These are phyloP conservation scores for Colaptes auratus DNA, from an alignment of 2,113 vertebrate genomes.

Conservation along the genomic window DNA sequence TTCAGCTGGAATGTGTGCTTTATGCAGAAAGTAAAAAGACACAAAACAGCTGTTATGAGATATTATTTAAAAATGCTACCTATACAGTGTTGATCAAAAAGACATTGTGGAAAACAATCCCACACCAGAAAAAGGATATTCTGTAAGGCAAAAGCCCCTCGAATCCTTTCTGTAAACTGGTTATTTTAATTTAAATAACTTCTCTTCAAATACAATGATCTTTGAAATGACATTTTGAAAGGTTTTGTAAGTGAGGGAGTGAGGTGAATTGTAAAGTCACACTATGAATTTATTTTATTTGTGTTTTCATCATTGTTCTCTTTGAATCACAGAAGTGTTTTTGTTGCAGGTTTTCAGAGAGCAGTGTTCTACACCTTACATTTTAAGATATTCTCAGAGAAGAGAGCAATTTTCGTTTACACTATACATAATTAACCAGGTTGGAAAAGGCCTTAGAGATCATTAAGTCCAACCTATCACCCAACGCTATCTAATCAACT, in stretches of 20 bases:
- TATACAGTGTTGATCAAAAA: background rate
- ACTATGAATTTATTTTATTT: background rate
- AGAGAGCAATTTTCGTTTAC: background rate
- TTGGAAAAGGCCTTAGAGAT: too few relatives aligned
- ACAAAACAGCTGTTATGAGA: background rate
- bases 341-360: background rate
- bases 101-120: background rate
- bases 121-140: background rate
- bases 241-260: background rate
- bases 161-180: background rate
- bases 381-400: background rate
- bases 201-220: background rate
- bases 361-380: background rate
- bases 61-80: background rate
- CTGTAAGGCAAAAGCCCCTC: background rate
- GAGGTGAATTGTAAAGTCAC: background rate
- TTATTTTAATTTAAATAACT: slow-evolving; percentile 9
- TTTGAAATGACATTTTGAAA: slow-evolving; percentile 23
- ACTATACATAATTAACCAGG: too few relatives aligned
- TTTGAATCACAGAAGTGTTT: background rate
- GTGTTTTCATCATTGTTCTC: background rate
- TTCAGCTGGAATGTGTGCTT: background rate
- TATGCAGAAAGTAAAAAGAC: background rate
- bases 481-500: too few relatives aligned
- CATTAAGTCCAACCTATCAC: too few relatives aligned